Evolutionary conservation across 2,888 invertebrate species (phyloP).

Genomic region (Orthosia cruda): DNA sequence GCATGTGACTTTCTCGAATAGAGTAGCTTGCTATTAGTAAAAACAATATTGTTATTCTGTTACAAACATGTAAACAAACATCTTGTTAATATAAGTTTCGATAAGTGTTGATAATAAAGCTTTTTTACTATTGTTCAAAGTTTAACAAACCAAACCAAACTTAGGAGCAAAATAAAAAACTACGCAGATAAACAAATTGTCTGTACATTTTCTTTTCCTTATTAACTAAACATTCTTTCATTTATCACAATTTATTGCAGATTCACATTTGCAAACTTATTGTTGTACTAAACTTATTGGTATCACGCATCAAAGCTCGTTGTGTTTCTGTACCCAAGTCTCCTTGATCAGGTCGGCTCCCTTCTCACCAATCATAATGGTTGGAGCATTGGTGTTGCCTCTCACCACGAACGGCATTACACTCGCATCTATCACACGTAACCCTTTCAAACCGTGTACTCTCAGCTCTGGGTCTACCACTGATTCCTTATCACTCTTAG

Average conservation of each 20-base stretch:
- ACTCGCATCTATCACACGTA: constrained; percentile 93
- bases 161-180: neutral
- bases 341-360: constrained; percentile 93
- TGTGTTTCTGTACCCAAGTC: constrained; percentile 85
- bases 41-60: neutral
- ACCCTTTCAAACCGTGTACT: constrained; percentile 88
- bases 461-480: constrained; percentile 92
- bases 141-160: too few relatives aligned
- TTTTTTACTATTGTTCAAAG: neutral
- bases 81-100: neutral
- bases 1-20: neutral
- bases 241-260: constrained; percentile 52
- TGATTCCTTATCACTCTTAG: constrained; percentile 81
- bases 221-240: neutral
- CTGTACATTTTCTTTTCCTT: constrained; percentile 10
- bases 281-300: constrained; percentile 25
- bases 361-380: constrained; percentile 93
- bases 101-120: neutral
- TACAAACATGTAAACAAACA: neutral
- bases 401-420: constrained; percentile 93
- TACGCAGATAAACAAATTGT: neutral
- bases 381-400: constrained; percentile 93
- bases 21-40: neutral
- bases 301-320: constrained; percentile 72
- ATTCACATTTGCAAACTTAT: constrained; percentile 12